These are phyloP conservation scores for Malthinus seriepunctatus DNA, from an alignment of 2,888 invertebrate genomes.

Conservation along the genomic window DNA sequence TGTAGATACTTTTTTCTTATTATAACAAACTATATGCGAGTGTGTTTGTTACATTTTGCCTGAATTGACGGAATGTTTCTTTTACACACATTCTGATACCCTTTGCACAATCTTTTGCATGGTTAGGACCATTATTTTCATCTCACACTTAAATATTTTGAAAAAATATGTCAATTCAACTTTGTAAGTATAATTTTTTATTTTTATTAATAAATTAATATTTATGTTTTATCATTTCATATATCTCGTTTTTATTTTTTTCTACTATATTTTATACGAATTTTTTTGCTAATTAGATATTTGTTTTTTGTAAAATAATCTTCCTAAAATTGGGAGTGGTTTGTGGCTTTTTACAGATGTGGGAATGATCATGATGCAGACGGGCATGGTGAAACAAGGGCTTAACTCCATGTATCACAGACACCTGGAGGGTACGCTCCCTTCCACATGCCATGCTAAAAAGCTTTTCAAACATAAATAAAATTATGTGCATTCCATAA, in stretches of 20 bases:
- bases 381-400: constrained; percentile 93
- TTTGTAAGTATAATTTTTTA: constrained; percentile 29
- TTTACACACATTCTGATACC: constrained; percentile 53
- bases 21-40: constrained; percentile 21
- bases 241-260: not conserved
- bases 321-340: constrained; percentile 37
- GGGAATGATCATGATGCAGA: constrained; percentile 96
- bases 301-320: constrained; percentile 31
- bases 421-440: constrained; percentile 80
- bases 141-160: constrained; percentile 12
- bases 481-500: constrained; percentile 13
- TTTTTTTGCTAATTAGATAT: constrained; percentile 34
- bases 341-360: constrained; percentile 86
- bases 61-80: constrained; percentile 49
- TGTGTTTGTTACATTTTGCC: constrained; percentile 37
- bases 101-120: constrained; percentile 54
- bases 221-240: not conserved
- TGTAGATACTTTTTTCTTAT: constrained; percentile 20
- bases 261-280: not conserved
- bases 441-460: constrained; percentile 35
- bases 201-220: constrained; percentile 2
- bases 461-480: constrained; percentile 12
- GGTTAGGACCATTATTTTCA: constrained; percentile 44
- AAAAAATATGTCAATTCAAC: constrained; percentile 24
- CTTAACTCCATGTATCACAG: constrained; percentile 68